Percentiles rank a stretch among this genome's conserved stretches.
Evolutionary conservation across 2,797 vertebrate genomes (phyloP).

Genomic region (Lateolabrax maculatus): DNA sequence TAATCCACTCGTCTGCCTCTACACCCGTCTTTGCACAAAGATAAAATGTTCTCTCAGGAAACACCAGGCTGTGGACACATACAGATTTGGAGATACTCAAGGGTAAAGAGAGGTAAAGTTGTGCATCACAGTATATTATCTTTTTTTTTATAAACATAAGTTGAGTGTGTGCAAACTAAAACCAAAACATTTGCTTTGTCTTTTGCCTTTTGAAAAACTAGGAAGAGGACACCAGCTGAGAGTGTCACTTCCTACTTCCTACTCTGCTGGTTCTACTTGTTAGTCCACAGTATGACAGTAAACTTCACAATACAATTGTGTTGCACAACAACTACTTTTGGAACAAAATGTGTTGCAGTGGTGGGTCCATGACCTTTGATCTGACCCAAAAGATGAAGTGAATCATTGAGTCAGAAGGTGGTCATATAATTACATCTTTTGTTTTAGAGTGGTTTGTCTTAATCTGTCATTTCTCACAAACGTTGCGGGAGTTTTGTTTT

Average conservation of each 20-base stretch:
- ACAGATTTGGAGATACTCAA: background rate
- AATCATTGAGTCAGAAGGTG: background rate
- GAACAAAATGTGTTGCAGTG: background rate
- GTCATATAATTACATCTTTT: background rate
- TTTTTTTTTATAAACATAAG: no score
- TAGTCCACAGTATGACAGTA: background rate
- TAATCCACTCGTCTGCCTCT: constrained; percentile 98
- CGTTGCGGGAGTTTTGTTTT: background rate
- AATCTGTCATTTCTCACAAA: background rate
- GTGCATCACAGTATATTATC: background rate
- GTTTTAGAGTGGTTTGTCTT: background rate
- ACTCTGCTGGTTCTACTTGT: background rate
- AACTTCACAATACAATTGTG: background rate
- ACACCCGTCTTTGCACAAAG: constrained; percentile 94
- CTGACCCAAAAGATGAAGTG: background rate
- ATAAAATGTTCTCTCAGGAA: constrained; percentile 95
- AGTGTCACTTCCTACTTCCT: background rate
- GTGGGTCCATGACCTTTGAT: background rate
- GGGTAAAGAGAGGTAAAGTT: background rate
- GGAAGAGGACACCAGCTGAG: background rate
- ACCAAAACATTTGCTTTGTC: background rate
- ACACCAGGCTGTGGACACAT: constrained; percentile 90
- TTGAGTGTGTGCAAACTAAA: background rate
- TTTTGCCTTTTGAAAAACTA: background rate
- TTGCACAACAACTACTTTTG: background rate